Conservation (phyloP, 2,888 invertebrate species). For the Unio delphinus region DNA sequence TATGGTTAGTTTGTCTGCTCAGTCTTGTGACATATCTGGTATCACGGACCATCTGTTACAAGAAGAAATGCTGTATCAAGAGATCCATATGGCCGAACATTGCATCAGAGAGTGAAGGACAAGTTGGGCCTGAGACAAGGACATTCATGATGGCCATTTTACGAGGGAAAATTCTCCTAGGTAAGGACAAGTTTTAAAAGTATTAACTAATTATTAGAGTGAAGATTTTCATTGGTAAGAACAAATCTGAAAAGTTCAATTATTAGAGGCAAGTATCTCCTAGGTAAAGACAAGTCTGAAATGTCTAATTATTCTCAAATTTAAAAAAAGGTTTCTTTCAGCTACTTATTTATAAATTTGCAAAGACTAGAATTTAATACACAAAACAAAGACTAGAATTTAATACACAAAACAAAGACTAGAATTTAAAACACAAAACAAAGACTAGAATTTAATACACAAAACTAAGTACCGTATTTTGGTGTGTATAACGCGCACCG, state of each 20-base stretch:
- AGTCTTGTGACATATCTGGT: slow-evolving; percentile 43
- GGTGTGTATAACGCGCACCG: no score
- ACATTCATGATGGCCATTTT: slow-evolving; percentile 65
- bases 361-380: background rate
- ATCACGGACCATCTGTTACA: slow-evolving; percentile 43
- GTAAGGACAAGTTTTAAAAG: slow-evolving; percentile 31
- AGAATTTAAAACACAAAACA: background rate
- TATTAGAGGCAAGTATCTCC: slow-evolving; percentile 43
- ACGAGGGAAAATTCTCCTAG: slow-evolving; percentile 54
- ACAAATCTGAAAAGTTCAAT: no score
- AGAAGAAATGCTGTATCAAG: slow-evolving; percentile 36
- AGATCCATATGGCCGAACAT: slow-evolving; percentile 63
- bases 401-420: background rate
- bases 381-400: background rate
- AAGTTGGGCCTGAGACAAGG: slow-evolving; percentile 54
- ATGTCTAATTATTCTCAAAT: no score
- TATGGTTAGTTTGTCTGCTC: slow-evolving; percentile 42
- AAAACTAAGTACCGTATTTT: background rate
- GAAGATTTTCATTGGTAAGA: slow-evolving; percentile 55
- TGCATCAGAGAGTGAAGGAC: slow-evolving; percentile 48
- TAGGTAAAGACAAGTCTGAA: slow-evolving; percentile 44
- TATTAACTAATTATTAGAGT: slow-evolving; percentile 17
- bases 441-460: background rate
- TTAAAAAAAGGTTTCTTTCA: background rate
- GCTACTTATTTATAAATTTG: background rate